Evolutionary conservation across 37 sponge, comb jelly and placozoan species (phyloP).

Genomic region (Dysidea cf. avara): DNA sequence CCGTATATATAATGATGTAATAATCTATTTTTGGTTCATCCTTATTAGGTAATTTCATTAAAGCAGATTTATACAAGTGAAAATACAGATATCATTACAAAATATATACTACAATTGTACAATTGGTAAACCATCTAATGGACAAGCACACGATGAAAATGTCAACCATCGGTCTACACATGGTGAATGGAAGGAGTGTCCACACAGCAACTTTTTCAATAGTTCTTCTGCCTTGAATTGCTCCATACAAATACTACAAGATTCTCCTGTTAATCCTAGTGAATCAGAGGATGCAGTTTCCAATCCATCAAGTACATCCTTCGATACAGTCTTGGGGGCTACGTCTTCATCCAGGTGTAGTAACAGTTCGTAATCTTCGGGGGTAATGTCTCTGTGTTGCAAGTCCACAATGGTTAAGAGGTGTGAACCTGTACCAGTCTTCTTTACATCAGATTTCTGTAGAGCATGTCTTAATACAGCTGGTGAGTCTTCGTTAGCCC

Average conservation of each 20-base stretch:
- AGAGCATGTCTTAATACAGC: constrained; percentile 20
- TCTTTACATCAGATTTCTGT: neutral
- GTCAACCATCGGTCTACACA: constrained; percentile 41
- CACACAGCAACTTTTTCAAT: constrained; percentile 31
- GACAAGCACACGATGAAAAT: constrained; percentile 29
- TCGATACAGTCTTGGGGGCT: constrained; percentile 38
- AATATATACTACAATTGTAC: too few species aligned
- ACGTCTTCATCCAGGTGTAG: constrained; percentile 19
- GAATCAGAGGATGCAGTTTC: neutral
- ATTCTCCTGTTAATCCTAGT: constrained; percentile 12
- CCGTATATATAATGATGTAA: too few species aligned
- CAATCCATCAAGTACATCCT: neutral
- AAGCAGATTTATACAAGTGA: too few species aligned
- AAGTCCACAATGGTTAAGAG: constrained; percentile 6
- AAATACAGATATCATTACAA: too few species aligned
- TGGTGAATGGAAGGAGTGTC: constrained; percentile 23
- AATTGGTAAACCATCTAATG: constrained; percentile 39
- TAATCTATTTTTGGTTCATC: too few species aligned
- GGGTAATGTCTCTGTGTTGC: constrained; percentile 41
- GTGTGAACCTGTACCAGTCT: neutral
- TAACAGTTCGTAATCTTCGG: constrained; percentile 50
- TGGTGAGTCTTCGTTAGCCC: constrained; percentile 39
- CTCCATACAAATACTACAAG: constrained; percentile 49
- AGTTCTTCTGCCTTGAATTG: neutral
- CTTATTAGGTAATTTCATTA: too few species aligned